A percentile compares a stretch with the other conserved stretches of the same genome.
phyloP scores from a whole-genome alignment of 92 coral and sea anemone species.

The Parazoanthus atlanticus region DNA sequence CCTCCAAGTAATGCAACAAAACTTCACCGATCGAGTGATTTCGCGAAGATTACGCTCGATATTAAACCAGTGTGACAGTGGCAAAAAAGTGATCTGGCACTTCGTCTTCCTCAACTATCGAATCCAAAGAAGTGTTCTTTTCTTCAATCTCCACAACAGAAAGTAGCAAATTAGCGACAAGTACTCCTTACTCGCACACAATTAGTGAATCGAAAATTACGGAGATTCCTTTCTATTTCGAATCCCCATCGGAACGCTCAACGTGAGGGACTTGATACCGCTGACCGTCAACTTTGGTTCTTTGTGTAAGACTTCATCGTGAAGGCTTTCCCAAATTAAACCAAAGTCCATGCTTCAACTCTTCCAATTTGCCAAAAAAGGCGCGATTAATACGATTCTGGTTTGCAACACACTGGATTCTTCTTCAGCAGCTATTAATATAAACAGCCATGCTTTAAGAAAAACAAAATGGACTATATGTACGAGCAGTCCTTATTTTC shows the following conservation, averaged over 20 bases:
- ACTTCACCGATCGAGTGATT: constrained; percentile 28
- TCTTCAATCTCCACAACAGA: background rate
- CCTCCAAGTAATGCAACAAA: constrained; percentile 20
- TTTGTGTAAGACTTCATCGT: too few species aligned
- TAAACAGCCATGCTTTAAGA: too few species aligned
- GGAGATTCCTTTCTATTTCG: constrained; percentile 44
- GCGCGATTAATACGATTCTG: too few species aligned
- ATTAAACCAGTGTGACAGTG: constrained; percentile 30
- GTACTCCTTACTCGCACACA: constrained; percentile 10
- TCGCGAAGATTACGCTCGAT: constrained; percentile 19
- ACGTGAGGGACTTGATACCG: constrained; percentile 8
- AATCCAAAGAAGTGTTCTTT: constrained; percentile 4
- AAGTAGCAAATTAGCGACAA: background rate
- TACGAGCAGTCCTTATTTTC: too few species aligned
- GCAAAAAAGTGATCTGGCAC: constrained; percentile 16
- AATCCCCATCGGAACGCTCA: constrained; percentile 37
- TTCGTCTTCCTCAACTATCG: background rate
- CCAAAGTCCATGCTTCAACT: too few species aligned
- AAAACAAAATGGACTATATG: too few species aligned
- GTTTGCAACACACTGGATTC: too few species aligned
- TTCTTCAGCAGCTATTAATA: too few species aligned
- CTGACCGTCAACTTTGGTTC: constrained; percentile 13
- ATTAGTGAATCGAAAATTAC: constrained; percentile 26
- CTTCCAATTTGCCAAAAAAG: too few species aligned
- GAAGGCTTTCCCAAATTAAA: too few species aligned